Base-by-base conservation (phyloP, 2,113 vertebrate genomes). In the Oenanthe melanoleuca region DNA sequence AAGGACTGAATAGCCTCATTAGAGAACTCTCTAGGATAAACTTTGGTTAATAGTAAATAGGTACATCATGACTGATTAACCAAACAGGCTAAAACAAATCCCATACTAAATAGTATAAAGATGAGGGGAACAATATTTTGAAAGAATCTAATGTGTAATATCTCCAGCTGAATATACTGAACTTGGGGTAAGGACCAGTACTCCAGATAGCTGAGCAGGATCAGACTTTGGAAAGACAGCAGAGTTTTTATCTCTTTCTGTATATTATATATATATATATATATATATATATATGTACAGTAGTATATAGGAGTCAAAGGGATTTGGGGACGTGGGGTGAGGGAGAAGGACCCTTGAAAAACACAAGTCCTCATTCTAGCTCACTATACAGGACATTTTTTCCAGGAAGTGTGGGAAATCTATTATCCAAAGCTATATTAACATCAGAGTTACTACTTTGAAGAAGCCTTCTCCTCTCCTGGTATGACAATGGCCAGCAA, bases 261-360 rank as follows among this genome's bases (percentile, higher is more conserved):
- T 47, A 20, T 21, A 28, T 25, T 63, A 44, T 37, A 37, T 37
- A 37, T 37, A 37, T 37, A 37, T 37, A 37, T 37, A n/a, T n/a
- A n/a, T 63, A 44, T 37, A 37, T 37, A 37, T 37, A 37, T 37
- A 37, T 37, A 37, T 37, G 34, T 37, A 37, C 26, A 61, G 12
- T 52, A 84, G 10, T 22, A 64, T 33, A 34, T 20, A 42, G 10
- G 20, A 86, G 20, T 37, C 31, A 60, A 38, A 38, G 7, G 11
- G 23, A 6, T 14, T 18, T 2, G 6, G 8, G 21, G 8, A 18
- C 45, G 20, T 8, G 8, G 4, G 1, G 8, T 65, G 22, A 6
- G 3, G 9, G 11, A 82, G 61, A 90, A 59, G 8, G 26, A 66
- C 9, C 8, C 5, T 55, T 67, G 33, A 49, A 52, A 49, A 65